Evolutionary conservation across 2,113 vertebrate species (phyloP).

Genomic region (Bombycilla garrulus): DNA sequence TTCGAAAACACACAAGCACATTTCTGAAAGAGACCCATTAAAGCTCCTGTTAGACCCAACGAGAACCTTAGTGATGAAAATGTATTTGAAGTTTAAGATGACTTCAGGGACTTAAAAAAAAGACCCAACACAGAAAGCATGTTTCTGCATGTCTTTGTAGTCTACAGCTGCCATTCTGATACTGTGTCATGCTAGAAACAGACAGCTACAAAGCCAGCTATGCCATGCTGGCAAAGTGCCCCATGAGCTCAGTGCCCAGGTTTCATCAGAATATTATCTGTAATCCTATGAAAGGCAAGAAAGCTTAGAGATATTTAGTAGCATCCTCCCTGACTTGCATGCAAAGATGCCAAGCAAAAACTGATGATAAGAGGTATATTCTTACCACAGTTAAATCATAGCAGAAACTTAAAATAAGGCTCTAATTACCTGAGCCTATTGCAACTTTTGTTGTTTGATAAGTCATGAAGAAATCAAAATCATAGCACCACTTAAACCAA

Average conservation of each 20-base stretch:
- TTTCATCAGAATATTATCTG: constrained; percentile 3
- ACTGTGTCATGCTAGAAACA: not conserved
- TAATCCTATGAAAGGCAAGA: not conserved
- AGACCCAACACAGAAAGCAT: not conserved
- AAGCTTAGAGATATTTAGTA: not conserved
- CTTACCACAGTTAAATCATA: not conserved
- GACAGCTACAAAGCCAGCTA: not conserved
- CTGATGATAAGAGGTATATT: not conserved
- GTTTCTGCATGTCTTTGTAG: not conserved
- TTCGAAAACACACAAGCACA: not conserved
- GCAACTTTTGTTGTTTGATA: not conserved
- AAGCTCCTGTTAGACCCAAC: constrained; percentile 50
- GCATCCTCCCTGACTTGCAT: not conserved
- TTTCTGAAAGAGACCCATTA: constrained; percentile 42
- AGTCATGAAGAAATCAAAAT: not conserved
- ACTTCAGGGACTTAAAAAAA: constrained; percentile 17
- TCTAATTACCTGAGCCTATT: not conserved
- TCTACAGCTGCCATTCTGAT: not conserved
- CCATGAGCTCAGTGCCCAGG: not conserved
- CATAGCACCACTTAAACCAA: not conserved
- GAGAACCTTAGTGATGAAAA: constrained; percentile 59
- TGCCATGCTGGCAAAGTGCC: not conserved
- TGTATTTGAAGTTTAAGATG: constrained; percentile 53
- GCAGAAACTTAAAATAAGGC: not conserved
- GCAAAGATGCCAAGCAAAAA: not conserved